Evolutionary conservation across 2,113 vertebrate genomes (phyloP).

Genomic region (Patagioenas fasciata): DNA sequence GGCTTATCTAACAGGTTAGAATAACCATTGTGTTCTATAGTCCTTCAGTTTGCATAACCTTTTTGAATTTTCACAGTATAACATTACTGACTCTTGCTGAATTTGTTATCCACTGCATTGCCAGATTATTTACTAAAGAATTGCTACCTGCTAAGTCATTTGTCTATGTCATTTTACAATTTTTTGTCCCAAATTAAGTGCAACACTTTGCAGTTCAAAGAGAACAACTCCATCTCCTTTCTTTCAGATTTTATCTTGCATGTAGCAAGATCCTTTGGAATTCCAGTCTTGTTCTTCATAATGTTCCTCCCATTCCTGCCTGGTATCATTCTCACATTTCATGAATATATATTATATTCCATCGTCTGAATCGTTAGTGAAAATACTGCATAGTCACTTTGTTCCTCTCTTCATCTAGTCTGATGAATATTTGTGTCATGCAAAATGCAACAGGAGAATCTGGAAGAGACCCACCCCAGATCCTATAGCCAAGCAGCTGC

Average conservation of each 20-base stretch:
- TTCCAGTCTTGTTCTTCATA: neutral
- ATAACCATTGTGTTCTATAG: neutral
- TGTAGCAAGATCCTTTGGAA: neutral
- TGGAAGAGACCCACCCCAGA: neutral
- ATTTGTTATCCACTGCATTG: neutral
- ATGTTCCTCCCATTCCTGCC: neutral
- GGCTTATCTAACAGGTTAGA: neutral
- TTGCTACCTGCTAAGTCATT: neutral
- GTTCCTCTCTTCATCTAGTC: neutral
- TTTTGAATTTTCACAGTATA: neutral
- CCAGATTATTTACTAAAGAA: neutral
- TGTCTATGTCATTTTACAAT: neutral
- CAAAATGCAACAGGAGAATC: neutral
- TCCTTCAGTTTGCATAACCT: neutral
- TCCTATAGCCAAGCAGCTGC: neutral
- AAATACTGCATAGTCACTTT: neutral
- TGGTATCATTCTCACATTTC: neutral
- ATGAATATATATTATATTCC: neutral
- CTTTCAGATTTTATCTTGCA: neutral
- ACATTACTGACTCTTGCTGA: neutral
- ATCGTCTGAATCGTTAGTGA: neutral
- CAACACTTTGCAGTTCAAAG: neutral
- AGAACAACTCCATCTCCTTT: neutral
- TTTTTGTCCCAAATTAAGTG: neutral
- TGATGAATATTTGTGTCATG: neutral